Evolutionary conservation across 2,113 vertebrate species (phyloP), one percentile per base, ranked within the genome.

Genomic region (Prochilodus magdalenae): DNA sequence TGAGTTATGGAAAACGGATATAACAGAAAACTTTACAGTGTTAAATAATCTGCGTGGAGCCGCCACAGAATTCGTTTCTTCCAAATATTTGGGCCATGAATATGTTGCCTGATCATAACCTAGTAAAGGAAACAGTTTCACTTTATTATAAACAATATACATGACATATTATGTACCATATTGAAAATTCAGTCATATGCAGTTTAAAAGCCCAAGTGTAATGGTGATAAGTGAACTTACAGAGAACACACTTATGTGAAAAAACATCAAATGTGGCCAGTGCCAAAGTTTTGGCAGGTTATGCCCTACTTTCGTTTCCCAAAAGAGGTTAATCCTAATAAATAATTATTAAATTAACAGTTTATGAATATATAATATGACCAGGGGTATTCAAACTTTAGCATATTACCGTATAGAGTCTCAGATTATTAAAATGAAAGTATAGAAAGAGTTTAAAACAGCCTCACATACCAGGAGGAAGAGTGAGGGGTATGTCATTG

Each of bases 41-140:
- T 96, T 97, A 47, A 99, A 99, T 20, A 99, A 96, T 40, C 93
- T 89, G 0, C 93, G 84, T 0, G 97, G 96, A 66, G 93, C 97
- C 53, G 96, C 89, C 81, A 86, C 92, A 0, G 96, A 87, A 29
- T 88, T 91, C 4, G 93, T 96, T 85, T 96, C 93, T 77, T 94
- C 89, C 85, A 99, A 87, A 90, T 99, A 99, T 75, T 71, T 85
- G 5, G 94, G 88, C 97, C 98, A 99, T 86, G 5, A 90, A 88
- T 98, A 99, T 0, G 92, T 93, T 71, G 91, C 90, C 40, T 90
- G 36, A 84, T 96, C 91, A 0, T 94, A 94, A 29, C 95, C 98
- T 99, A 86, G 24, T 62, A 73, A 79, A 77, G 0, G 12, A 81
- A 20, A n/a, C 24, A 11, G 27, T 33, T 8, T 29, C 7, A 75